phyloP scores from a whole-genome alignment of 2,113 vertebrate genomes.

The Gallinago jamesoni region DNA sequence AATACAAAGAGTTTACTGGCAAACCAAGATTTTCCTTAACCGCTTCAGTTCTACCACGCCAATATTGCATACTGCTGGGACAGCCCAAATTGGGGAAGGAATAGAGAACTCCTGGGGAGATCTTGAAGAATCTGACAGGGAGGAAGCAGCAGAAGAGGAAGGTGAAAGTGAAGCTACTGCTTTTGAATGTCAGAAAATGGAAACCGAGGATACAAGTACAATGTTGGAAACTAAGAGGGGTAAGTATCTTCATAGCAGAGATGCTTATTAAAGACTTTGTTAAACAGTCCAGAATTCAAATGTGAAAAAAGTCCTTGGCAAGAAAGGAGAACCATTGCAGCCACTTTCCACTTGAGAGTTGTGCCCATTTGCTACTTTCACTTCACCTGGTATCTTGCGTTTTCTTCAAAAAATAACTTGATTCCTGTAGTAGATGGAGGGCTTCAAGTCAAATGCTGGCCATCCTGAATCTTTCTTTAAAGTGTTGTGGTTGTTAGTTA shows the following conservation, averaged over 20 bases:
- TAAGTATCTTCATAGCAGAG: not conserved
- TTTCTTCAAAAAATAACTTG: not conserved
- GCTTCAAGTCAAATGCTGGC: not conserved
- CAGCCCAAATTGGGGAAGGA: conserved; percentile 90
- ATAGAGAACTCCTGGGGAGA: conserved; percentile 87
- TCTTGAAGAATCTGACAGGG: conserved; percentile 82
- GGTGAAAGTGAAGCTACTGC: conserved; percentile 38
- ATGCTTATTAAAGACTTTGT: not conserved
- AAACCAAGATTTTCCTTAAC: conserved; percentile 75
- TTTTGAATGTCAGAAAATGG: conserved; percentile 48
- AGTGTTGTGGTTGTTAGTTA: not conserved
- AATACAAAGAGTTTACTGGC: not conserved
- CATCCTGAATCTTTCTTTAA: not conserved
- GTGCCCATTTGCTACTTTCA: not conserved
- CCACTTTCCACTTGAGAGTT: not conserved
- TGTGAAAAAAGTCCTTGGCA: not conserved
- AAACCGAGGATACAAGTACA: conserved; percentile 10
- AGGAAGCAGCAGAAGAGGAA: conserved; percentile 58
- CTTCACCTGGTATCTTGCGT: not conserved
- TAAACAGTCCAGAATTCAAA: not conserved
- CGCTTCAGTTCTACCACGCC: conserved; percentile 76
- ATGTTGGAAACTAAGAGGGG: conserved; percentile 14
- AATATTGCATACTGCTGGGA: conserved; percentile 83
- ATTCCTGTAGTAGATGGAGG: not conserved
- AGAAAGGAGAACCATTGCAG: not conserved